Evolutionary conservation across 2,888 invertebrate genomes (phyloP).

Genomic region (Mystacides longicornis): DNA sequence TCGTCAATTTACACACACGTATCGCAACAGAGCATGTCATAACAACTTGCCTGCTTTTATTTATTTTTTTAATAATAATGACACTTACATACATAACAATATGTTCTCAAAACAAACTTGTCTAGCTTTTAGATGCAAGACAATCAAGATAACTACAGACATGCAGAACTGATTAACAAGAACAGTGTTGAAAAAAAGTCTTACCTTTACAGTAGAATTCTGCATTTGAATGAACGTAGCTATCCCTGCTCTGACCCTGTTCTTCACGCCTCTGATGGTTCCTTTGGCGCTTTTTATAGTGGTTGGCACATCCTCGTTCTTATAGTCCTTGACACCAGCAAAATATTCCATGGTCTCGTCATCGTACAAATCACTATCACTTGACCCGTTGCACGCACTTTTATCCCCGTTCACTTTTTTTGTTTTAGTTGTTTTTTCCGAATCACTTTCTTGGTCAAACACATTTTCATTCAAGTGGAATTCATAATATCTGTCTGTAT

Average conservation of each 20-base stretch:
- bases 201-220: slow-evolving; percentile 66
- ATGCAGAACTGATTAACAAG: too few species aligned
- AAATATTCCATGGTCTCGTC: slow-evolving; percentile 60
- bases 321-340: slow-evolving; percentile 71
- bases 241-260: slow-evolving; percentile 89
- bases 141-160: too few species aligned
- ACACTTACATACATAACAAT: too few species aligned
- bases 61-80: too few species aligned
- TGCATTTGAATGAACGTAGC: slow-evolving; percentile 88
- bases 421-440: slow-evolving; percentile 38
- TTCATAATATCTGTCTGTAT: slow-evolving; percentile 72
- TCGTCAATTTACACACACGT: too few species aligned
- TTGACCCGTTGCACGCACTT: slow-evolving; percentile 18
- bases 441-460: slow-evolving; percentile 35
- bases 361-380: slow-evolving; percentile 30
- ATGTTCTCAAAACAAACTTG: too few species aligned
- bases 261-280: slow-evolving; percentile 89
- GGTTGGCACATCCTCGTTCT: slow-evolving; percentile 55
- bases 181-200: too few species aligned
- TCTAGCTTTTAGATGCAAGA: too few species aligned
- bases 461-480: slow-evolving; percentile 74
- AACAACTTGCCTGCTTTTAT: too few species aligned
- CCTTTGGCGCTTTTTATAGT: slow-evolving; percentile 88
- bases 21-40: too few species aligned
- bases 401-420: slow-evolving; percentile 30